Conservation (phyloP, 1,140 invertebrate genomes). For the Polypedilum pembai region DNA sequence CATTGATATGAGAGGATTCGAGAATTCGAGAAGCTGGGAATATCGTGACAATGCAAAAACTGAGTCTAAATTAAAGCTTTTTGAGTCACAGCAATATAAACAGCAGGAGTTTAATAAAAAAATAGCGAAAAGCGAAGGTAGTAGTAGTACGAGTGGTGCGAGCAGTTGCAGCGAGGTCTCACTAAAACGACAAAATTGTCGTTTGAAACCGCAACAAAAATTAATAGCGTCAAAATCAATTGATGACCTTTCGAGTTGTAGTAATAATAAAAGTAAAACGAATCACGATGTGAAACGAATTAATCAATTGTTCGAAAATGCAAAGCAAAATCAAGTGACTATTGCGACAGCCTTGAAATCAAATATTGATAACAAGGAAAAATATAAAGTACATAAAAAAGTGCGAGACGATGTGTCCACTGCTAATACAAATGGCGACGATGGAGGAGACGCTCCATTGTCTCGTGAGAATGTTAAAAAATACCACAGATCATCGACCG, state of each 20-base stretch:
- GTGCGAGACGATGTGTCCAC: background rate
- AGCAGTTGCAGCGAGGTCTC: background rate
- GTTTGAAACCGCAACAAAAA: conserved; percentile 15
- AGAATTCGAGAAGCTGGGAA: conserved; percentile 21
- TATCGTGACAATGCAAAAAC: conserved; percentile 21
- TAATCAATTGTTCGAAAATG: conserved; percentile 16
- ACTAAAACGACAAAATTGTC: background rate
- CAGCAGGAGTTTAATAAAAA: background rate
- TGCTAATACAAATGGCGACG: background rate
- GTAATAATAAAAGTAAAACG: background rate
- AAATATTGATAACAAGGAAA: conserved; percentile 6
- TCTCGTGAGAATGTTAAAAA: background rate
- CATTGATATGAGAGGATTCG: background rate
- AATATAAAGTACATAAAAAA: background rate
- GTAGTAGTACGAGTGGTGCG: background rate
- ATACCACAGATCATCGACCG: background rate
- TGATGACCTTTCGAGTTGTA: background rate
- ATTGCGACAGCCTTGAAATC: background rate
- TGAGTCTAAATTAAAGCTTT: background rate
- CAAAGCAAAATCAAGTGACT: background rate
- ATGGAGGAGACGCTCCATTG: background rate
- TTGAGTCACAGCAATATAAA: background rate
- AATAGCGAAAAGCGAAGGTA: background rate
- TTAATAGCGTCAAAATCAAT: background rate
- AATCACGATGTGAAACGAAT: conserved; percentile 10